Evolutionary conservation across 2,888 invertebrate species (phyloP).

Genomic region (Noctuana brunneofusca): DNA sequence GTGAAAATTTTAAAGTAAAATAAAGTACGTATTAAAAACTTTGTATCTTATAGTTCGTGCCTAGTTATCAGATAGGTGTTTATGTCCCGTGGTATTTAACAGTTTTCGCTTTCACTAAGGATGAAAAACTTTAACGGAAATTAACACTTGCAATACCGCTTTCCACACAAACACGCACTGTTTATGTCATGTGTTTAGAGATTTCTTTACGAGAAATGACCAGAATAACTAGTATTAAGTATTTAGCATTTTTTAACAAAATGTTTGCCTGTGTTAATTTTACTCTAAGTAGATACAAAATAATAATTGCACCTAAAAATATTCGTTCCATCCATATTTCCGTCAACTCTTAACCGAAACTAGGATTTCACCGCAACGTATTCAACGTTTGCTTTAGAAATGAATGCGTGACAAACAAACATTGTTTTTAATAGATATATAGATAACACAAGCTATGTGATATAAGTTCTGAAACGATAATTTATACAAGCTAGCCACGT

Average conservation of each 20-base stretch:
- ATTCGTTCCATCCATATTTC: too few species aligned
- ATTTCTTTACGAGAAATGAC: constrained; percentile 40
- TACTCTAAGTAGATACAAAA: too few species aligned
- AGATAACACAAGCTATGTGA: not conserved
- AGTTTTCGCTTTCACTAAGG: constrained; percentile 43
- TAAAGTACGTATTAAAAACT: too few species aligned
- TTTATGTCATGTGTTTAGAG: constrained; percentile 39
- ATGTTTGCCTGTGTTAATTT: not conserved
- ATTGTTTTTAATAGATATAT: not conserved
- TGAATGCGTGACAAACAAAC: not conserved
- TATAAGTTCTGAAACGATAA: constrained; percentile 14
- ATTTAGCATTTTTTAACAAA: not conserved
- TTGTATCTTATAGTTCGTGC: not conserved
- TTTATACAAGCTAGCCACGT: constrained; percentile 30
- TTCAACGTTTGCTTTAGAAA: too few species aligned
- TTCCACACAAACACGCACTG: constrained; percentile 41
- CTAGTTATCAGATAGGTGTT: not conserved
- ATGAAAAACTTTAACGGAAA: constrained; percentile 42
- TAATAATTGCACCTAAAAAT: too few species aligned
- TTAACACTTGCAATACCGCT: constrained; percentile 42
- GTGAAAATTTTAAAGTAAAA: too few species aligned
- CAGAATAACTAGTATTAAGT: constrained; percentile 20
- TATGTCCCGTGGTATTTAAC: constrained; percentile 22
- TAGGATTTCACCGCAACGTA: too few species aligned
- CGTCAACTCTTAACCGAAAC: too few species aligned